These are phyloP conservation scores for Vanessa cardui DNA, from an alignment of 2,888 invertebrate genomes.

Conservation along the genomic window DNA sequence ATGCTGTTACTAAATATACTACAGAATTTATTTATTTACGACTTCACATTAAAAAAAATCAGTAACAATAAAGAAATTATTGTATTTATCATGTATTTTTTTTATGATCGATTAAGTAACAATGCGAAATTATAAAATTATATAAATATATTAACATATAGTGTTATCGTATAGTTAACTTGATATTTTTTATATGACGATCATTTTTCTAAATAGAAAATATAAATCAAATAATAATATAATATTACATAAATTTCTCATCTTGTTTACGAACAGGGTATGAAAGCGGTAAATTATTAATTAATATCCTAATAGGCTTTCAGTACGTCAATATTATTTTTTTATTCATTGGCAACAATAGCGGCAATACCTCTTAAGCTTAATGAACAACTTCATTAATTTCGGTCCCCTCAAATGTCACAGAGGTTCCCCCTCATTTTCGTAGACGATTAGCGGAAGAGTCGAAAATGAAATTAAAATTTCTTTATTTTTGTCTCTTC, in stretches of 20 bases:
- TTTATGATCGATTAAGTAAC: background rate
- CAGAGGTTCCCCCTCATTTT: constrained; percentile 16
- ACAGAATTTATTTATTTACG: no score
- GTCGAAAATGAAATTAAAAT: constrained; percentile 20
- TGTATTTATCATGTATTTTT: no score
- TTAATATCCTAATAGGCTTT: constrained; percentile 17
- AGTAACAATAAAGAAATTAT: no score
- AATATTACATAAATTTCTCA: background rate
- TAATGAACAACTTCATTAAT: constrained; percentile 78
- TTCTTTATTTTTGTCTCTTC: constrained; percentile 12
- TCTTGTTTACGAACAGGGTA: constrained; percentile 4
- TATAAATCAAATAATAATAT: background rate
- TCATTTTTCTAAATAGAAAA: background rate
- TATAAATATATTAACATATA: no score
- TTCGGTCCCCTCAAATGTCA: constrained; percentile 49
- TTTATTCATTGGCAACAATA: constrained; percentile 50
- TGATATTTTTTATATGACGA: background rate
- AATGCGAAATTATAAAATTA: no score
- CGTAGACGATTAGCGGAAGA: constrained; percentile 21
- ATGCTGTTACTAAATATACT: no score
- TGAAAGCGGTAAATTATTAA: constrained; percentile 20
- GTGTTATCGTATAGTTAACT: no score
- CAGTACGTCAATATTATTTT: constrained; percentile 13
- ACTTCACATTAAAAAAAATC: no score
- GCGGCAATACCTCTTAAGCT: constrained; percentile 71